Conservation (phyloP, 1,140 invertebrate genomes). For the Asobara japonica region DNA sequence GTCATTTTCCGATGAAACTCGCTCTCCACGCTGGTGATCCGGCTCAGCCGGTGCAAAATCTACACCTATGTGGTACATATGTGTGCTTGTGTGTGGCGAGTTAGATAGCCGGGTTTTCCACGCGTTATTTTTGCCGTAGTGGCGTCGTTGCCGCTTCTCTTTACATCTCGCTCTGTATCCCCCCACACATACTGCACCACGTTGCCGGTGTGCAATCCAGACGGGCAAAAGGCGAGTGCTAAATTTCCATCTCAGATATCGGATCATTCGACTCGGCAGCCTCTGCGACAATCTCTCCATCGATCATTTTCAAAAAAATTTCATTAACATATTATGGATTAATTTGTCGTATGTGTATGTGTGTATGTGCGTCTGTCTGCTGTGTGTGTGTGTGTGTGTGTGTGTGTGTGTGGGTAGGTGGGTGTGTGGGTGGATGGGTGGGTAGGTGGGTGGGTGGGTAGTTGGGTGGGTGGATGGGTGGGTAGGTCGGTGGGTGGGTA, state of each 20-base stretch:
- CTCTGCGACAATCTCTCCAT: no score
- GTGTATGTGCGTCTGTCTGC: no score
- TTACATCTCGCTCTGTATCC: slow-evolving; percentile 16
- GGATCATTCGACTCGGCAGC: no score
- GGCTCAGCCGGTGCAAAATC: not conserved
- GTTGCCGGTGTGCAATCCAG: not conserved
- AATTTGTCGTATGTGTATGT: no score
- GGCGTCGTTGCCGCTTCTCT: slow-evolving; percentile 48
- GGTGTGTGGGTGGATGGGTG: no score
- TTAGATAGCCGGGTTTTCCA: slow-evolving; percentile 45
- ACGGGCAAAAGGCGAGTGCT: not conserved
- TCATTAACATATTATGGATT: no score
- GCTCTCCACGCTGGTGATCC: not conserved
- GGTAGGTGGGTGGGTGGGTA: no score
- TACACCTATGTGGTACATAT: not conserved
- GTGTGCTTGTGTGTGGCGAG: slow-evolving; percentile 20
- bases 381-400: no score
- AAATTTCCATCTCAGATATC: not conserved
- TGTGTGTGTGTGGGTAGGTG: no score
- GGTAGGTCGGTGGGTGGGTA: no score
- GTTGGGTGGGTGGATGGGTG: no score
- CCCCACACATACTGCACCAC: not conserved
- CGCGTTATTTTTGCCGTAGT: slow-evolving; percentile 49
- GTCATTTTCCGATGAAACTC: slow-evolving; percentile 16
- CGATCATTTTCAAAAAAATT: no score